Conservation (phyloP, 1,140 invertebrate genomes). For the Chlorops oryzae region DNA sequence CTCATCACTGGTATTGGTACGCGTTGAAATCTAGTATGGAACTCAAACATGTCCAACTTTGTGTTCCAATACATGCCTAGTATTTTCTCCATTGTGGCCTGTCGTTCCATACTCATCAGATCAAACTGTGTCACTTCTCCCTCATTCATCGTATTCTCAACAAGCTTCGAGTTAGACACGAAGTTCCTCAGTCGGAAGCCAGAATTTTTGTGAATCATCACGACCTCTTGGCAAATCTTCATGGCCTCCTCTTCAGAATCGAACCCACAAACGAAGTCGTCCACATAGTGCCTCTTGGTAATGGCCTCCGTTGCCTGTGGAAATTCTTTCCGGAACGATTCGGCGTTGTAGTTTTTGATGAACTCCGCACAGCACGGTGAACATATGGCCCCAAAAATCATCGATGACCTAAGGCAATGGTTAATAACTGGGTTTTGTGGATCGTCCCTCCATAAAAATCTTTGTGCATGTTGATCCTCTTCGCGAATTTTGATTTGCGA, state of each 20-base stretch:
- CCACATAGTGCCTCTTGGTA: constrained; percentile 37
- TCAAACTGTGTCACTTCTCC: not conserved
- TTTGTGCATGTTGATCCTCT: constrained; percentile 25
- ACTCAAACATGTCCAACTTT: constrained; percentile 5
- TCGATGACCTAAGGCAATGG: constrained; percentile 25
- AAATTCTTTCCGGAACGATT: constrained; percentile 8
- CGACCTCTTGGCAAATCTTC: constrained; percentile 17
- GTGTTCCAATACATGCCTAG: constrained; percentile 16
- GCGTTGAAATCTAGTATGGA: constrained; percentile 1
- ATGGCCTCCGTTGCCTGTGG: constrained; percentile 28
- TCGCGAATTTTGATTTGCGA: constrained; percentile 25
- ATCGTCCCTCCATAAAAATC: constrained; percentile 31
- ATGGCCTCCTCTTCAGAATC: constrained; percentile 14
- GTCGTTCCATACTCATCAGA: constrained; percentile 5
- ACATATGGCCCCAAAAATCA: constrained; percentile 34
- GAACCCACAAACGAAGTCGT: constrained; percentile 34
- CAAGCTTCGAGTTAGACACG: constrained; percentile 12
- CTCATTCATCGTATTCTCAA: constrained; percentile 4
- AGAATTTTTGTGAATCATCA: constrained; percentile 13
- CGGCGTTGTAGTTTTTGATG: constrained; percentile 28
- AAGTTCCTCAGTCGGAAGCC: constrained; percentile 23
- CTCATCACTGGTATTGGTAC: constrained; percentile 1
- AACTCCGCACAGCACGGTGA: constrained; percentile 27
- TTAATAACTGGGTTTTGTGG: constrained; percentile 6
- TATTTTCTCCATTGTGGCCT: constrained; percentile 11